These are phyloP conservation scores for Axis porcinus DNA, from an alignment of 2,113 vertebrate genomes.

Conservation along the genomic window DNA sequence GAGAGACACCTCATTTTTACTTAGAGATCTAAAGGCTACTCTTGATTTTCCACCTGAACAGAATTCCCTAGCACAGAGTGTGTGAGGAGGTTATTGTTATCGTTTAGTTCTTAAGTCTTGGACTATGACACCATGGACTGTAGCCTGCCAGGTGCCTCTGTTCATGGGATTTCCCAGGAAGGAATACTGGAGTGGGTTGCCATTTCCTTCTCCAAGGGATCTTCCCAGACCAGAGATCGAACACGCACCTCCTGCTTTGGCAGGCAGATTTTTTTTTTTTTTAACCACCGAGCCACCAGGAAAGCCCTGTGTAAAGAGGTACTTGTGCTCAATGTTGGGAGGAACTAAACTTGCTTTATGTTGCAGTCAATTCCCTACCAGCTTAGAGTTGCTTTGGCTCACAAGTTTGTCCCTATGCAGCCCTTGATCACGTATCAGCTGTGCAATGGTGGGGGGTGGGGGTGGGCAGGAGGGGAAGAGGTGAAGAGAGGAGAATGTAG, in stretches of 20 bases:
- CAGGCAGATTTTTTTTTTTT: background rate
- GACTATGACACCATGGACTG: background rate
- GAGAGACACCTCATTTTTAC: background rate
- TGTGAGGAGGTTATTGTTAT: background rate
- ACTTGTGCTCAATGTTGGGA: background rate
- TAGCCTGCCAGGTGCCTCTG: background rate
- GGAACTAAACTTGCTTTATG: background rate
- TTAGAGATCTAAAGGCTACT: background rate
- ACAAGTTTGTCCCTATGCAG: rapidly evolving
- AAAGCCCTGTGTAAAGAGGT: background rate
- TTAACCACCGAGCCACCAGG: background rate
- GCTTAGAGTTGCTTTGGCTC: background rate
- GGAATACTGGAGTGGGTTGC: background rate
- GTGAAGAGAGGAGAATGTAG: rapidly evolving
- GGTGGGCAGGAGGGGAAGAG: background rate
- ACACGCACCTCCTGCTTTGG: background rate
- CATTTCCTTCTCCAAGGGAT: background rate
- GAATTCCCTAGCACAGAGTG: background rate
- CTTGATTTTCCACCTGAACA: background rate
- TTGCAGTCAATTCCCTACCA: background rate
- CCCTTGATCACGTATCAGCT: background rate
- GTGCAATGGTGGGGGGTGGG: background rate
- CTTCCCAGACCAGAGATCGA: background rate
- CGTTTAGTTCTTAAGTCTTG: background rate
- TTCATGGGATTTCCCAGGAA: background rate